Conservation (phyloP, 53 echinoderm and acorn worm species). For the Hippasteria phrygiana region DNA sequence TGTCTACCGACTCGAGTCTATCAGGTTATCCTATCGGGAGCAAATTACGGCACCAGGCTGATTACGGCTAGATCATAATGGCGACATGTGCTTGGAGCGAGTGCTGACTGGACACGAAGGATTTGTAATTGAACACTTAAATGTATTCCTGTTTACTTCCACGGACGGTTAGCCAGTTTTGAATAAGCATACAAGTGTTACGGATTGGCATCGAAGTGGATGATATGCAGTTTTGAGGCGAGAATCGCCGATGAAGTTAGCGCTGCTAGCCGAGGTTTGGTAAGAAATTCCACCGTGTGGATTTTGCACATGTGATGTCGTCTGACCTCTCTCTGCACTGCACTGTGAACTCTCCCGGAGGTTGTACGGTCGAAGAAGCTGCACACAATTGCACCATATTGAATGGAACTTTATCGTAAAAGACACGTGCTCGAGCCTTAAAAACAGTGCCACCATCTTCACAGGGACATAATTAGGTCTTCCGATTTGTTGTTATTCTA, state of each 20-base stretch:
- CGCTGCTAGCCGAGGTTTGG: constrained; percentile 61
- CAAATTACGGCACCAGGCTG: background rate
- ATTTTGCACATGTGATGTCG: constrained; percentile 46
- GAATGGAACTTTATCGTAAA: constrained; percentile 8
- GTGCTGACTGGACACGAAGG: background rate
- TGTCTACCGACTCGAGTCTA: background rate
- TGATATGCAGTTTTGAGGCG: constrained; percentile 35
- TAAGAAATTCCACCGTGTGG: constrained; percentile 52
- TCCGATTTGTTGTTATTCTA: constrained; percentile 8
- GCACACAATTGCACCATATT: constrained; percentile 42
- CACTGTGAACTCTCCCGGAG: constrained; percentile 22
- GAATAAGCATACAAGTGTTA: background rate
- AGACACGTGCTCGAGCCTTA: constrained; percentile 47
- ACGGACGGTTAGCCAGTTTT: background rate
- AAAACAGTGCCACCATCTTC: constrained; percentile 8
- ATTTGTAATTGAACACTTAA: constrained; percentile 10
- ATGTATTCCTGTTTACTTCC: background rate
- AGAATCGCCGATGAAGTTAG: constrained; percentile 59
- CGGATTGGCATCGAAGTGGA: constrained; percentile 8
- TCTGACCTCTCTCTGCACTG: constrained; percentile 5
- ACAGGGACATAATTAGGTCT: constrained; percentile 24
- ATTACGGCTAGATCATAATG: constrained; percentile 13
- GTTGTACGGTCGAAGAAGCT: background rate
- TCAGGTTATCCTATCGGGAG: background rate
- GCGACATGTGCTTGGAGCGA: constrained; percentile 66